These are phyloP conservation scores for Paramormyrops kingsleyae DNA, from an alignment of 2,113 vertebrate genomes.

Conservation along the genomic window DNA sequence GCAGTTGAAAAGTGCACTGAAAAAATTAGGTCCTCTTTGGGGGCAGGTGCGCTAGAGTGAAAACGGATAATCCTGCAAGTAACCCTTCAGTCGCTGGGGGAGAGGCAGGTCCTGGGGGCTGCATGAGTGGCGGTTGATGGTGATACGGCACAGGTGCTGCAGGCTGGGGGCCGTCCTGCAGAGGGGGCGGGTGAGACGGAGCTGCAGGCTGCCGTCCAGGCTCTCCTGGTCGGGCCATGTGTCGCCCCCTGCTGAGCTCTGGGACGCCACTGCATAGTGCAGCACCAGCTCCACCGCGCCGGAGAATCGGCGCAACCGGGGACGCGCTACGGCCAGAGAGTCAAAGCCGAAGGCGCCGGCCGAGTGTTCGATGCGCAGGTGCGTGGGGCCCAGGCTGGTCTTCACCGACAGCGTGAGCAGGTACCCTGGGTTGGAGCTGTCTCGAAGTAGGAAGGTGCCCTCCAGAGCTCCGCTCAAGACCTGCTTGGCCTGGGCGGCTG, in stretches of 20 bases:
- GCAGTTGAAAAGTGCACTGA: neutral
- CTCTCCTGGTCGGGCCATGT: neutral
- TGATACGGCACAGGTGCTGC: slow-evolving; percentile 39
- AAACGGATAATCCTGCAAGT: slow-evolving; percentile 42
- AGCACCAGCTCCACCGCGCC: slow-evolving; percentile 41
- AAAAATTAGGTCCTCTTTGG: neutral
- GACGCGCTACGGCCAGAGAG: slow-evolving; percentile 36
- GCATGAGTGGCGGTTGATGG: slow-evolving; percentile 36
- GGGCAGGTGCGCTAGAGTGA: slow-evolving; percentile 23
- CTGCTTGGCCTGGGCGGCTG: slow-evolving; percentile 36
- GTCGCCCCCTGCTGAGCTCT: neutral
- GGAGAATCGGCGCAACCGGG: slow-evolving; percentile 36
- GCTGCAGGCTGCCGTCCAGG: slow-evolving; percentile 28
- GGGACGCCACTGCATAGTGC: slow-evolving; percentile 35
- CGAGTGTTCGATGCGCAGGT: slow-evolving; percentile 40
- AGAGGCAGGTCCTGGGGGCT: slow-evolving; percentile 33
- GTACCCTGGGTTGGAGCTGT: slow-evolving; percentile 41
- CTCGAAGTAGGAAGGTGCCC: slow-evolving; percentile 41
- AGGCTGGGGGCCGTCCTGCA: slow-evolving; percentile 28
- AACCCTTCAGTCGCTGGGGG: slow-evolving; percentile 34
- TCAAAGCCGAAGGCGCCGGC: slow-evolving; percentile 41
- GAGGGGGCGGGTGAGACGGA: slow-evolving; percentile 35
- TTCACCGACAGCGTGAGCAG: slow-evolving; percentile 43
- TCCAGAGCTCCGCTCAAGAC: slow-evolving; percentile 32
- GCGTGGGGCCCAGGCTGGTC: slow-evolving; percentile 40